Evolutionary conservation across 30 jellyfish, hydroid and myxozoan species (phyloP), one percentile per base, ranked within the genome.

Genomic region (Turritopsis dohrnii): DNA sequence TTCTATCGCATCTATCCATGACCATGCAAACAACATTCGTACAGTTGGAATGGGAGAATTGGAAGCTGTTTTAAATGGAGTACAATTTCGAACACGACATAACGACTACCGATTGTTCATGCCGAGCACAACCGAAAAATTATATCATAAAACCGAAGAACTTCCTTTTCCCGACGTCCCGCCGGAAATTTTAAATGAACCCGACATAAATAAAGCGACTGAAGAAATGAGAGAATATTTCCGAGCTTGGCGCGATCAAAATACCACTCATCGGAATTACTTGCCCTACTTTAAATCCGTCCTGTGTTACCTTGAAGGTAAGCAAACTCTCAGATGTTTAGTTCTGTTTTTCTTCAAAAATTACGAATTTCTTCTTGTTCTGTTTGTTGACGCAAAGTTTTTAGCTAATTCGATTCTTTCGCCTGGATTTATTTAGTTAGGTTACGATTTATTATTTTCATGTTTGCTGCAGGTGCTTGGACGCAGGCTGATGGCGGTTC

Each of bases 161-260:
- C 80, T 92, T 26, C 97, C 96, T 20, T 92, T 92, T 69, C 97
- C 97, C 21, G 91, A 92, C 69, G 97, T 92, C 17, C 97, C 97
- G 8, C 92, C 91, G 13, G 89, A 75, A 31, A 96, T 92, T 0
- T 71, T 24, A 69, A 69, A 69, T 1, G 31, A 69, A 19, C 31
- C 30, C 16, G 77, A 69, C 22, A 8, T 69, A 69, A 69, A 71
- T 7, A 95, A 81, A 26, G 93, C 87, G 54, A 71, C 81, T 26
- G 84, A 60, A 27, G 97, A 92, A 66, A 92, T 92, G 97, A 85
- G 96, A 52, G 87, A 83, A 74, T 92, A 95, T 93, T 92, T 92
- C 88, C 83, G 84, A 52, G 97, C 97, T 0, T 92, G 95, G 95
- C 84, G 97, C 52, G 96, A 92, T 60, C 96, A 92, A 74, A 80